A percentile compares a stretch with the other conserved stretches of the same genome.
Evolutionary conservation across 2,797 vertebrate genomes (phyloP).

Genomic region (Mycteria americana): DNA sequence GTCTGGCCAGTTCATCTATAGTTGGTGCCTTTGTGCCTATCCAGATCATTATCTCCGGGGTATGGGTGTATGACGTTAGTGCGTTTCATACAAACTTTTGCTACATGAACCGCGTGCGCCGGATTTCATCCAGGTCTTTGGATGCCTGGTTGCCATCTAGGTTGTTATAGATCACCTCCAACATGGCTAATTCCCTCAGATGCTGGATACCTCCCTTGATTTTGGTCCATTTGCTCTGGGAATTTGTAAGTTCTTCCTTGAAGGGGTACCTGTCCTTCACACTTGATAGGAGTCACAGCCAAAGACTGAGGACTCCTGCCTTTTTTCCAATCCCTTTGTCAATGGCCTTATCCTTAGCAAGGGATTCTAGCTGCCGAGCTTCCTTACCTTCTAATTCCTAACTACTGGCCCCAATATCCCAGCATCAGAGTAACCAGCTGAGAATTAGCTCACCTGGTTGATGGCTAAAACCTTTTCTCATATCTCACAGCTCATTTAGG

Average conservation of each 20-base stretch:
- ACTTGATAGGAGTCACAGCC: not conserved
- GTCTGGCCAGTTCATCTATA: not conserved
- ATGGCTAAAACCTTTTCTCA: not conserved
- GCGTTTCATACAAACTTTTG: not conserved
- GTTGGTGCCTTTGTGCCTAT: not conserved
- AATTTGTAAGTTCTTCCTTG: not conserved
- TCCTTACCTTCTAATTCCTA: not conserved
- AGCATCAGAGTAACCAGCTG: not conserved
- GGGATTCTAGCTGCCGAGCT: not conserved
- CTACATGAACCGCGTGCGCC: not conserved
- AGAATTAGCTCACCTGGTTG: not conserved
- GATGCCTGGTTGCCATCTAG: not conserved
- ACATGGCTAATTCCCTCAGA: not conserved
- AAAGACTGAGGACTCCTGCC: not conserved
- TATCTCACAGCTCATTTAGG: not conserved
- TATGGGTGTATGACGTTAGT: not conserved
- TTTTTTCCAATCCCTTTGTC: not conserved
- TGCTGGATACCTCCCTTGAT: not conserved
- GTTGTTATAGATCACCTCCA: not conserved
- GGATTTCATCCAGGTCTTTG: not conserved
- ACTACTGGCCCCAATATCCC: not conserved
- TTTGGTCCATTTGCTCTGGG: not conserved
- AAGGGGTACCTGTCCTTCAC: not conserved
- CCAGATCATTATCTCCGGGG: not conserved
- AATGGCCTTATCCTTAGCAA: not conserved